These are phyloP conservation scores for Tychaedon coryphoeus DNA, from an alignment of 2,113 vertebrate species.

Conservation along the genomic window DNA sequence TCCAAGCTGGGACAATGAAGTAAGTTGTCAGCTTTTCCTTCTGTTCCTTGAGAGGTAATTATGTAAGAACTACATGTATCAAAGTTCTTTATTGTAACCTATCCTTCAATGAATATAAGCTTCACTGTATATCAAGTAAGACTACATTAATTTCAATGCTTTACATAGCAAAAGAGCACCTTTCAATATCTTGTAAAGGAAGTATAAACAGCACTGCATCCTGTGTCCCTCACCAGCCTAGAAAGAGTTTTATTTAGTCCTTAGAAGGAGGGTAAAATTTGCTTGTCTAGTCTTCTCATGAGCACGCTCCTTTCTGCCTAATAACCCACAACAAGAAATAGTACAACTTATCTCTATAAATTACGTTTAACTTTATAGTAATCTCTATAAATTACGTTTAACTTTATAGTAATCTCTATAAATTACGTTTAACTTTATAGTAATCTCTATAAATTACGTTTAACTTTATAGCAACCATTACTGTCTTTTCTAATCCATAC, in stretches of 20 bases:
- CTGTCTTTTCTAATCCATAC: not conserved
- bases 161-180: not conserved
- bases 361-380: not conserved
- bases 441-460: not conserved
- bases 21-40: not conserved
- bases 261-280: not conserved
- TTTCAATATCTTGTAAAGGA: not conserved
- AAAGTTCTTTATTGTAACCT: not conserved
- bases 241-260: not conserved
- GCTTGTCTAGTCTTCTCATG: not conserved
- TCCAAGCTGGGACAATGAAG: not conserved
- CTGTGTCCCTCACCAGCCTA: not conserved
- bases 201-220: no score
- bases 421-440: not conserved
- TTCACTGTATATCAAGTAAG: not conserved
- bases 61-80: not conserved
- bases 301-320: accelerated
- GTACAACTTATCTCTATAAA: not conserved
- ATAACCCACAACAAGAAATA: not conserved
- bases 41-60: not conserved
- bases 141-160: not conserved
- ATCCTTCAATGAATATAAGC: not conserved
- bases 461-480: not conserved
- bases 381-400: not conserved
- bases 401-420: not conserved